phyloP scores from a whole-genome alignment of 2,797 vertebrate genomes.

The Halcyon chelicuti region DNA sequence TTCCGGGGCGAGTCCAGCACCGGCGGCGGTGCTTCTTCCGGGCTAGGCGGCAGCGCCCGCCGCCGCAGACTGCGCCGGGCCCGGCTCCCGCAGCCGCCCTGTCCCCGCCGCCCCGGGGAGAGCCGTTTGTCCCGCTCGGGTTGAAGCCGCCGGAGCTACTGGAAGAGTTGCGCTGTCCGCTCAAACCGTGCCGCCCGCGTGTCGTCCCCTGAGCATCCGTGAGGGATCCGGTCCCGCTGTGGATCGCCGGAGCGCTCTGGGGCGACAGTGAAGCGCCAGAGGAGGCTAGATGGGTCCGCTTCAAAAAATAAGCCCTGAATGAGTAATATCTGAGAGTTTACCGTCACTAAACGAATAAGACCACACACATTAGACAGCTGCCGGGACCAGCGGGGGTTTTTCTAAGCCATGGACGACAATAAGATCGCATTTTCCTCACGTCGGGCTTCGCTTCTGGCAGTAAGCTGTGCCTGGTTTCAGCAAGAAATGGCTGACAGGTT shows the following conservation, averaged over 20 bases:
- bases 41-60: too few relatives aligned
- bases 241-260: not conserved
- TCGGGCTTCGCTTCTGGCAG: not conserved
- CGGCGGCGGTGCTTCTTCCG: too few relatives aligned
- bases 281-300: fast-evolving
- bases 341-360: fast-evolving
- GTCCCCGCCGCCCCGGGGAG: too few relatives aligned
- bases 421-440: fast-evolving
- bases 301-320: not conserved
- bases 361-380: not conserved
- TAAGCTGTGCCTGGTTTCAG: not conserved
- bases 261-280: not conserved
- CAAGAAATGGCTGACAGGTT: not conserved
- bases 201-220: not conserved
- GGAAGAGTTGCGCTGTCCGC: too few relatives aligned
- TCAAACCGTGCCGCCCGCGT: not conserved
- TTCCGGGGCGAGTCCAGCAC: too few relatives aligned
- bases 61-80: too few relatives aligned
- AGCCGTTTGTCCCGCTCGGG: too few relatives aligned
- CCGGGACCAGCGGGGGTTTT: too few relatives aligned
- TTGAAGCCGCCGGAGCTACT: too few relatives aligned
- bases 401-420: not conserved
- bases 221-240: not conserved
- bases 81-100: too few relatives aligned
- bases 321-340: fast-evolving